Percentiles rank a stretch among this genome's conserved stretches.
These are phyloP conservation scores for Dasyprocta punctata DNA, from an alignment of 2,113 vertebrate genomes.

Conservation along the genomic window DNA sequence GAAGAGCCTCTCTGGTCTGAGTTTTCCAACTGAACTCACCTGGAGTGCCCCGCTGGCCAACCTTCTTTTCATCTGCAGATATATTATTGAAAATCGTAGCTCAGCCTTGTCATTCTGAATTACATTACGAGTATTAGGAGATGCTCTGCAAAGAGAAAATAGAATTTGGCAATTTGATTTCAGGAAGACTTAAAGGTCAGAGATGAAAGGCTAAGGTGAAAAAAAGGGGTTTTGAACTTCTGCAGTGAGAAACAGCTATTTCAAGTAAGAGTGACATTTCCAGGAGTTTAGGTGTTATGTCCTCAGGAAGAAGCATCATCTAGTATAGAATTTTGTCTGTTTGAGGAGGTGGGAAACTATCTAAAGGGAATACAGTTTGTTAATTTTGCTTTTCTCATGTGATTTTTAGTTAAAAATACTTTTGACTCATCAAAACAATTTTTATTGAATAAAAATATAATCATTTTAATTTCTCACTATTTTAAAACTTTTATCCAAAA, in stretches of 20 bases:
- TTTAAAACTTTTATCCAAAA: conserved; percentile 39
- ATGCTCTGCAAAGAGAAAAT: conserved; percentile 68
- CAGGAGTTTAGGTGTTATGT: background rate
- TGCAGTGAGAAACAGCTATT: conserved; percentile 28
- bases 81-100: conserved; percentile 69
- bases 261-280: background rate
- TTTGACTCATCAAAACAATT: conserved; percentile 4
- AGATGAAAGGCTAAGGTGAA: conserved; percentile 66
- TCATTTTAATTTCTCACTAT: conserved; percentile 15
- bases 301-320: background rate
- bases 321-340: background rate
- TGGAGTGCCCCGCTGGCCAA: background rate
- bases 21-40: conserved; percentile 5
- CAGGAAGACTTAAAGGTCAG: conserved; percentile 77
- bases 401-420: conserved; percentile 42
- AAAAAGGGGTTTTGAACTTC: conserved; percentile 10
- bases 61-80: conserved; percentile 66
- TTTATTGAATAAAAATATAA: conserved; percentile 58
- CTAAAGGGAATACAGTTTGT: background rate
- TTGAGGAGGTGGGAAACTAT: background rate
- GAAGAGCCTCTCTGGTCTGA: background rate
- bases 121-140: conserved; percentile 69
- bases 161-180: conserved; percentile 81
- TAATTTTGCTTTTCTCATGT: conserved; percentile 17
- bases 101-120: conserved; percentile 76